Conservation (phyloP, 2,113 vertebrate genomes). For the Eupsittula cactorum region DNA sequence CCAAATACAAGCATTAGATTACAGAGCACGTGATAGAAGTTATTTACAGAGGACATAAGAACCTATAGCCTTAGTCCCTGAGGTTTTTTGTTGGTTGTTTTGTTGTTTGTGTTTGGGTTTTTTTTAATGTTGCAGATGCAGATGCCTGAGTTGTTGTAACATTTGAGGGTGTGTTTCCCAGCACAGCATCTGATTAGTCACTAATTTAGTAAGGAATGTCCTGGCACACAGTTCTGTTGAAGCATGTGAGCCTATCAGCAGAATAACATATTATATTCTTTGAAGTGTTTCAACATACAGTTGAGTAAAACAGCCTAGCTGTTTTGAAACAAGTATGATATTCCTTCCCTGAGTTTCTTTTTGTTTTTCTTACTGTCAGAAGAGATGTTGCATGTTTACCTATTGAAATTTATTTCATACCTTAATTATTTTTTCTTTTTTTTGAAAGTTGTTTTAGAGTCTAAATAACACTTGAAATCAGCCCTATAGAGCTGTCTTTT, state of each 20-base stretch:
- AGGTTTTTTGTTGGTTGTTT: background rate
- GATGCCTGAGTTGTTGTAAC: slow-evolving; percentile 48
- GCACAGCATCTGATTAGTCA: slow-evolving; percentile 73
- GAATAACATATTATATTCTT: slow-evolving; percentile 64
- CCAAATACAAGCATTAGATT: slow-evolving; percentile 45
- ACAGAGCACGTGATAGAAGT: slow-evolving; percentile 66
- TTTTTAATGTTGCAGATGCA: slow-evolving; percentile 4
- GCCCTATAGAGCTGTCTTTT: background rate
- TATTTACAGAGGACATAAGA: slow-evolving; percentile 63
- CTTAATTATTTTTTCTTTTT: background rate
- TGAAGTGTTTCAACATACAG: background rate
- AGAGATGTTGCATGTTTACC: background rate
- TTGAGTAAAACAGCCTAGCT: background rate
- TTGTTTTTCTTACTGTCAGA: background rate
- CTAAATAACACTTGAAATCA: background rate
- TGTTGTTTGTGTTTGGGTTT: background rate
- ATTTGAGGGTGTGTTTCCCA: slow-evolving; percentile 72
- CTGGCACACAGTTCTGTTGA: slow-evolving; percentile 9
- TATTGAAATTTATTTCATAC: background rate
- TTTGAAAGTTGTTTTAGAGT: background rate
- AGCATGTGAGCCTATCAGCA: slow-evolving; percentile 63
- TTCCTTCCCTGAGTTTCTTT: background rate
- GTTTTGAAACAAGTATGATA: background rate
- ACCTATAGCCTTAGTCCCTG: slow-evolving; percentile 7
- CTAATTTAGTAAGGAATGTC: slow-evolving; percentile 71